Percentiles rank a stretch among this genome's conserved stretches.
These are phyloP conservation scores for Theocolax elegans DNA, from an alignment of 1,140 invertebrate species.

Conservation along the genomic window DNA sequence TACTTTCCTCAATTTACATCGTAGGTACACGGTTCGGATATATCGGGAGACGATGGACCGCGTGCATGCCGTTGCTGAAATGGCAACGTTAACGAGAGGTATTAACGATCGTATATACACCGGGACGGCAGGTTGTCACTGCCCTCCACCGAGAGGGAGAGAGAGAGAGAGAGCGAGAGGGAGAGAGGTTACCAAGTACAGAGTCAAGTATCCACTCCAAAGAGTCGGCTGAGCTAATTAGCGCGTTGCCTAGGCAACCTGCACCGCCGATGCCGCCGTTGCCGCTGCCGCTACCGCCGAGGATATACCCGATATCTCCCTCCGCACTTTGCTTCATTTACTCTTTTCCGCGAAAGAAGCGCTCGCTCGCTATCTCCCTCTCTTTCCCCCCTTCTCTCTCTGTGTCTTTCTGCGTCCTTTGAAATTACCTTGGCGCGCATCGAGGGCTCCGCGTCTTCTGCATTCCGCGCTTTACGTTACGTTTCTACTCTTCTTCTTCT, in stretches of 20 bases:
- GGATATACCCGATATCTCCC: constrained; percentile 45
- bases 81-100: constrained; percentile 23
- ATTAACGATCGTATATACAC: constrained; percentile 48
- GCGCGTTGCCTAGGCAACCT: constrained; percentile 66
- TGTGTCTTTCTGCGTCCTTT: constrained; percentile 9
- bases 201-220: constrained; percentile 66
- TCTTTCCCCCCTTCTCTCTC: not conserved
- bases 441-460: constrained; percentile 36
- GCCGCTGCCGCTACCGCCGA: not conserved
- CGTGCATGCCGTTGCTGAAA: not conserved
- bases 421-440: constrained; percentile 45
- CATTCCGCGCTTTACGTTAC: constrained; percentile 15
- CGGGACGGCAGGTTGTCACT: constrained; percentile 54
- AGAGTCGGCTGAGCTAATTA: constrained; percentile 69
- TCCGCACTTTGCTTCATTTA: constrained; percentile 45
- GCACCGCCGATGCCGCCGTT: constrained; percentile 17
- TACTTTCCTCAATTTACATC: not conserved
- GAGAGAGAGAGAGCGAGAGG: constrained; percentile 44
- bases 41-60: too few species aligned
- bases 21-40: too few species aligned
- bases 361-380: not conserved
- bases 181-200: constrained; percentile 61
- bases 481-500: too few species aligned
- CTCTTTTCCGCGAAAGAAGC: not conserved
- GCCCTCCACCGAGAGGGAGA: constrained; percentile 41